Percentiles rank a stretch among this genome's conserved stretches.
phyloP scores from a whole-genome alignment of 2,113 vertebrate species.

The Chamaea fasciata region DNA sequence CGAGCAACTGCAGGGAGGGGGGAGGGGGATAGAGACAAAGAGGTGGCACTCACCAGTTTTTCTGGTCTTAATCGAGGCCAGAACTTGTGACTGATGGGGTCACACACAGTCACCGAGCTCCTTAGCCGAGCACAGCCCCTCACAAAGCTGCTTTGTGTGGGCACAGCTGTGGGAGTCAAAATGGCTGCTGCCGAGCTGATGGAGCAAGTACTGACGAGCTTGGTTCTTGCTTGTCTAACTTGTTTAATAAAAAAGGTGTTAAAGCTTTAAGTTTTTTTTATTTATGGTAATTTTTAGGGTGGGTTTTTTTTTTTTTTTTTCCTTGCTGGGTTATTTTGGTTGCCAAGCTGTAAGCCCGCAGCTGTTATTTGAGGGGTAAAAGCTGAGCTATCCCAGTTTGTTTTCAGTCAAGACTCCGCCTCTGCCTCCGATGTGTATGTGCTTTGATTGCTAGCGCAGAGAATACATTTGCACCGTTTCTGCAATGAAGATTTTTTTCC shows the following conservation, averaged over 20 bases:
- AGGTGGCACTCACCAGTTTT: neutral
- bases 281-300: rapidly evolving
- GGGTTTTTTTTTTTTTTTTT: neutral
- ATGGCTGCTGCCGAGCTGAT: constrained; percentile 30
- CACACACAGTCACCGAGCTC: neutral
- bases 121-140: neutral
- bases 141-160: constrained; percentile 2
- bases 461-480: neutral
- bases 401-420: neutral
- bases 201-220: neutral
- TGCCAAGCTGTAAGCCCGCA: neutral
- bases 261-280: neutral
- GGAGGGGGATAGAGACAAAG: neutral
- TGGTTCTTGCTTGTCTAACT: neutral
- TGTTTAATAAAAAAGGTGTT: neutral
- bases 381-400: neutral
- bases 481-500: neutral
- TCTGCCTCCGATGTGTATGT: neutral
- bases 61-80: neutral
- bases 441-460: rapidly evolving
- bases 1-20: rapidly evolving
- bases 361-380: neutral
- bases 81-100: neutral
- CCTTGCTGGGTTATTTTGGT: neutral
- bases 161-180: constrained; percentile 1